These are phyloP conservation scores for Tuta absoluta DNA, from an alignment of 2,888 invertebrate genomes.

Conservation along the genomic window DNA sequence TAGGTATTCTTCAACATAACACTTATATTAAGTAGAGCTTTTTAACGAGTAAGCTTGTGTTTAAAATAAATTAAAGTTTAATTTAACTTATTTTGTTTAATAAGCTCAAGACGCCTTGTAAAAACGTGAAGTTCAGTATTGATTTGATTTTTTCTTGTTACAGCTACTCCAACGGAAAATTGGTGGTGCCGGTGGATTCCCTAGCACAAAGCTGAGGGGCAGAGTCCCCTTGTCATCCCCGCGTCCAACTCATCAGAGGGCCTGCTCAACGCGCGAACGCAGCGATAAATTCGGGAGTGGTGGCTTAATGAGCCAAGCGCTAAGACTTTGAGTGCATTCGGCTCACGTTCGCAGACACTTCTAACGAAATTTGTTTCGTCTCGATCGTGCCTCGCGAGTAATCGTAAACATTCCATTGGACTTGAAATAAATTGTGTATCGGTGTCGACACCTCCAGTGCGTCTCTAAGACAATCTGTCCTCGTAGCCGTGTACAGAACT, in stretches of 20 bases:
- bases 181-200: constrained; percentile 82
- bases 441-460: constrained; percentile 44
- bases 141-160: constrained; percentile 60
- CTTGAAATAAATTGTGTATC: constrained; percentile 30
- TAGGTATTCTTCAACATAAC: constrained; percentile 9
- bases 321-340: constrained; percentile 22
- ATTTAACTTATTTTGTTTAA: too few species aligned
- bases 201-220: constrained; percentile 79
- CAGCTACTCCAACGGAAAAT: constrained; percentile 81
- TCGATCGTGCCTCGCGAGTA: constrained; percentile 20
- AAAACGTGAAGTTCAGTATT: constrained; percentile 32
- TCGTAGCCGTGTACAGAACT: constrained; percentile 48
- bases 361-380: constrained; percentile 25
- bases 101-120: not conserved
- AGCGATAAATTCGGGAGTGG: constrained; percentile 47
- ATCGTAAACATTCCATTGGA: constrained; percentile 47
- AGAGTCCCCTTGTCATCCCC: constrained; percentile 62
- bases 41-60: not conserved
- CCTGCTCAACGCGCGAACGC: constrained; percentile 58
- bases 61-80: too few species aligned
- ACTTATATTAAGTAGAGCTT: not conserved
- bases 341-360: constrained; percentile 20
- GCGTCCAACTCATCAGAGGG: constrained; percentile 70
- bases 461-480: constrained; percentile 66
- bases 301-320: constrained; percentile 35